Base-by-base conservation (phyloP, 2,888 invertebrate species). In the Laspeyria flexula region DNA sequence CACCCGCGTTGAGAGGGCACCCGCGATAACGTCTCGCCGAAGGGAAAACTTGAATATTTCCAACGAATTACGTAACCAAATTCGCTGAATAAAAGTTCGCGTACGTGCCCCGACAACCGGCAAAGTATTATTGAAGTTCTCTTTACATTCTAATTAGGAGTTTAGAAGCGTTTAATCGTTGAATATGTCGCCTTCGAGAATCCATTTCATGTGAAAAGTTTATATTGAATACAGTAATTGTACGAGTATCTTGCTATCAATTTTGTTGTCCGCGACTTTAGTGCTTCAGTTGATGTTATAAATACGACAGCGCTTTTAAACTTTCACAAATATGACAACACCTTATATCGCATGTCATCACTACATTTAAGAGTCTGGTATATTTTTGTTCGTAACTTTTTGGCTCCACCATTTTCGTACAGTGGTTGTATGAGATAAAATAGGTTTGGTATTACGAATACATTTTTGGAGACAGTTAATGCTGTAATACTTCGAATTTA, bases 21-120 rank as follows among this genome's bases (percentile, higher is more conserved):
- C 83, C 76, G 82, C 85, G 88, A 88, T 88, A 90, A 88, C 86
- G 88, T 86, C 86, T 83, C 82, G 85, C 82, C 82, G 83, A 88
- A 88, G 83, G 88, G 88, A 88, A 87, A 89, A 88, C 86, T 86
- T 85, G 86, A 88, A 89, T 86, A 89, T 90, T 87, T 86, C 81
- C 83, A 84, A 80, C 71, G 85, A 88, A 90, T 88, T 88, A 88
- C 84, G 80, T 83, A 86, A 84, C 85, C 82, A 81, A 88, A 88
- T 85, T 85, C 79, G 77, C 74, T 73, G 80, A 84, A 88, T 86
- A 86, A 85, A 89, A 88, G 83, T 88, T 86, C 74, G 60, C 81
- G 82, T 83, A 86, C 86, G 85, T 87, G 83, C 81, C 77, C 73
- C 76, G 77, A 85, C 81, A 81, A 84, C 80, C 77, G 79, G 76